Evolutionary conservation across 2,888 invertebrate species (phyloP), one percentile per base, ranked within the genome.

Genomic region (Uloborus plumipes): DNA sequence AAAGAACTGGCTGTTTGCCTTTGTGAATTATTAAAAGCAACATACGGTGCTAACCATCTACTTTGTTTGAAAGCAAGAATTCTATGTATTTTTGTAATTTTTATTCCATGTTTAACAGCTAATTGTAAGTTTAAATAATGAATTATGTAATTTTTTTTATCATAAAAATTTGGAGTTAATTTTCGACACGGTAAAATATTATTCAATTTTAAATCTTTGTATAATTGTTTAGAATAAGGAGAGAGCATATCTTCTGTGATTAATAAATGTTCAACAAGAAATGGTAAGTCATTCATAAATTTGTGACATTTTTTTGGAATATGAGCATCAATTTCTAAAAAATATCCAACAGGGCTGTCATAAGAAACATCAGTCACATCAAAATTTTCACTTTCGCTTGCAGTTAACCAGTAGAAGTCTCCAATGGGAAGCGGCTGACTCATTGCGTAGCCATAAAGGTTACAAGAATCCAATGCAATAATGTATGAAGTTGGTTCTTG

Each of bases 61-160:
- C 53, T 64, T n/a, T 65, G 73, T 11, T 49, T 73, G 39, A 73
- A 73, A 64, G 15, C 11, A 26, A 73, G 26, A 64, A 73, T 64
- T 64, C 51, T 64, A 39, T 73, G 73, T 53, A 55, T 73, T 73
- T 64, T 73, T 64, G 51, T 53, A 55, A 73, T 15, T 53, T 62
- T 26, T 53, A 73, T 47, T 13, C 73, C 73, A 14, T 73, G 64
- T 53, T 65, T 62, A 20, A 73, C 2, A 18, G 64, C 64, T 47
- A 64, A 64, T 64, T 73, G 20, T 64, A 73, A 73, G 31, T 73
- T 73, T 53, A n/a, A n/a, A n/a, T n/a, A n/a, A n/a, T n/a, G n/a
- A n/a, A n/a, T n/a, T n/a, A n/a, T n/a, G n/a, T n/a, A 73, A 51
- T 73, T 73, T 64, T 65, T 70, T 59, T 70, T 51, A 51, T 18